Base-by-base conservation (phyloP, 2,888 invertebrate species). In the Griposia aprilina region DNA sequence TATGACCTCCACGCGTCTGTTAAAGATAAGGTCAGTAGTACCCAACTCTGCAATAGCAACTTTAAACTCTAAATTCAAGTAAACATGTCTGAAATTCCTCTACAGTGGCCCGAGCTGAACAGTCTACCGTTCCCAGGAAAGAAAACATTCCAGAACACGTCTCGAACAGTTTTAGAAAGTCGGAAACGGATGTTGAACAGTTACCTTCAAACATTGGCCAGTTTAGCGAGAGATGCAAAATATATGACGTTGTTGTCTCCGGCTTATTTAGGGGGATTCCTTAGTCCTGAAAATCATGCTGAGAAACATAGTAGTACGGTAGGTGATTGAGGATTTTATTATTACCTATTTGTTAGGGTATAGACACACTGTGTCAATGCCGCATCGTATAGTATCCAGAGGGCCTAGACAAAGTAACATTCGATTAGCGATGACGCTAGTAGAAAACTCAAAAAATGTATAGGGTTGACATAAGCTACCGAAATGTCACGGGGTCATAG, bases 91-190 rank as follows among this genome's bases (percentile, higher is more conserved):
- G 1, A 66, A 78, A 71, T 70, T 76, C 48, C 20, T 73, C 59
- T 17, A 70, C 94, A 99, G 98, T 99, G 98, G 97, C 98, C 98
- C 52, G 98, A 98, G 91, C 94, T 99, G 41, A 97, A 97, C 0
- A 98, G 98, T 89, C 96, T 99, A 55, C 97, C 98, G 45, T 99
- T 99, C 92, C 99, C 99, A 0, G 98, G 98, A 0, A 99, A 99
- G 95, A 99, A 99, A 93, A 98, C 99, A 68, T 99, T 99, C 94
- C 99, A 99, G 92, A 99, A 99, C 92, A 98, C 99, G 93, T 99
- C 99, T 78, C 96, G 98, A 17, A 95, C 97, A 3, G 98, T 99
- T 45, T 95, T 99, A 75, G 99, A 99, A 93, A 98, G 98, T 89
- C 97, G 99, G 30, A 99, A 98, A 97, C 96, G 97, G 63, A 97